phyloP scores from a whole-genome alignment of 2,113 vertebrate genomes.

The Sinocyclocheilus maitianheensis region DNA sequence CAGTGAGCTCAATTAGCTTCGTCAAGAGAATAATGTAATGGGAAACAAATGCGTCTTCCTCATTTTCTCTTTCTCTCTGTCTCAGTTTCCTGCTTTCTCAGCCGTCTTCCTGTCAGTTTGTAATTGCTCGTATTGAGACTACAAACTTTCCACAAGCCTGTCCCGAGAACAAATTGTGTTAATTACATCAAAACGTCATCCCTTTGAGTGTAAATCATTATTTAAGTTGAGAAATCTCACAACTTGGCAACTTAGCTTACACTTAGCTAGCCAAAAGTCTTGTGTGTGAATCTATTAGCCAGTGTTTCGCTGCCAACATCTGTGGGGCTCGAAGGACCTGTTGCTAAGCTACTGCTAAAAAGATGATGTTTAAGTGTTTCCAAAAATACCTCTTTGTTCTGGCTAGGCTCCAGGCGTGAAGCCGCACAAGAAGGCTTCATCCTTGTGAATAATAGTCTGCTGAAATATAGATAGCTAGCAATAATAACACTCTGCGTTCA shows the following conservation, averaged over 20 bases:
- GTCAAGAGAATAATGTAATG: conserved; percentile 1
- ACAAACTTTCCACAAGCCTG: background rate
- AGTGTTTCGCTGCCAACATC: conserved; percentile 5
- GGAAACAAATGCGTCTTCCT: background rate
- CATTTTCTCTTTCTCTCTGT: conserved; percentile 1
- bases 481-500: conserved; percentile 36
- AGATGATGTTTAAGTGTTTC: conserved; percentile 54
- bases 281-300: conserved; percentile 21
- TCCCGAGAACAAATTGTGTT: background rate
- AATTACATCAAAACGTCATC: conserved; percentile 2
- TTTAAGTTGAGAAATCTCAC: conserved; percentile 6
- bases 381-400: conserved; percentile 53
- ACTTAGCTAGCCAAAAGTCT: background rate
- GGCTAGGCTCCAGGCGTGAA: conserved; percentile 33
- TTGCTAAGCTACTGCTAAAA: conserved; percentile 63
- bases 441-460: conserved; percentile 30
- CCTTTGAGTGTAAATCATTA: conserved; percentile 8
- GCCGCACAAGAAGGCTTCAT: conserved; percentile 34
- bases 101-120: background rate
- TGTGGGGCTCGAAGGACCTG: conserved; percentile 49
- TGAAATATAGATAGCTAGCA: conserved; percentile 58
- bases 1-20: background rate
- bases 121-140: background rate
- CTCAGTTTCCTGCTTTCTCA: background rate
- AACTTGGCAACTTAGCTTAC: background rate